phyloP scores from a whole-genome alignment of 1,140 invertebrate genomes.

The Drosophila navojoa region DNA sequence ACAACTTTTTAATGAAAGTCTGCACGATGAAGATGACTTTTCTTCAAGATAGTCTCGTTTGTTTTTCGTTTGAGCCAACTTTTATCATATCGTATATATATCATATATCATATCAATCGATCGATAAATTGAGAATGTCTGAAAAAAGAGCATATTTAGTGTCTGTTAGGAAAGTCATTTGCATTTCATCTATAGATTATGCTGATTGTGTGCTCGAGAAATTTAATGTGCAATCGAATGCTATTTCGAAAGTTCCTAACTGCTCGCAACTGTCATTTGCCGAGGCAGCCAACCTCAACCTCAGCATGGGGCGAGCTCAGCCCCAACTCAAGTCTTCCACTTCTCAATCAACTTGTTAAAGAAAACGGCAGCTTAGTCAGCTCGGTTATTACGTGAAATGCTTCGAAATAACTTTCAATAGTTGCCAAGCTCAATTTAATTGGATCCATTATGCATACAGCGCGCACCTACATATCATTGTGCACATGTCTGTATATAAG shows the following conservation, averaged over 20 bases:
- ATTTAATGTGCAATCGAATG: conserved; percentile 25
- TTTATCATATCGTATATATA: too few relatives aligned
- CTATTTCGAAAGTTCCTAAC: neutral
- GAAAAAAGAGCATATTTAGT: too few relatives aligned
- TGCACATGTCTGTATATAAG: neutral
- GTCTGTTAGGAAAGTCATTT: neutral
- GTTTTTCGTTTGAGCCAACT: too few relatives aligned
- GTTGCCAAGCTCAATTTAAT: conserved; percentile 52
- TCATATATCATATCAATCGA: too few relatives aligned
- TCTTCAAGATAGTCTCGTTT: too few relatives aligned
- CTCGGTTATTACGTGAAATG: conserved; percentile 38
- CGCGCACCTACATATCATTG: conserved; percentile 11
- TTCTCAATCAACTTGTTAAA: conserved; percentile 44
- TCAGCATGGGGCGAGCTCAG: neutral
- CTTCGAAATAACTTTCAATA: conserved; percentile 41
- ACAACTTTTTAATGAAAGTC: too few relatives aligned
- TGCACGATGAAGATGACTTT: too few relatives aligned
- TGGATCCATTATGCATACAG: conserved; percentile 47
- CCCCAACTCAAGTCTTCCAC: neutral
- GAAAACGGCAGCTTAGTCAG: conserved; percentile 28
- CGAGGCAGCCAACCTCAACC: neutral
- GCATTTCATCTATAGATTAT: conserved; percentile 7
- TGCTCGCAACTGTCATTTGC: conserved; percentile 5
- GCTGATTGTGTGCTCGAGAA: conserved; percentile 22
- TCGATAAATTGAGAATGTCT: too few relatives aligned